Base-by-base conservation (phyloP, 2,888 invertebrate species). In the Fragum sueziense region DNA sequence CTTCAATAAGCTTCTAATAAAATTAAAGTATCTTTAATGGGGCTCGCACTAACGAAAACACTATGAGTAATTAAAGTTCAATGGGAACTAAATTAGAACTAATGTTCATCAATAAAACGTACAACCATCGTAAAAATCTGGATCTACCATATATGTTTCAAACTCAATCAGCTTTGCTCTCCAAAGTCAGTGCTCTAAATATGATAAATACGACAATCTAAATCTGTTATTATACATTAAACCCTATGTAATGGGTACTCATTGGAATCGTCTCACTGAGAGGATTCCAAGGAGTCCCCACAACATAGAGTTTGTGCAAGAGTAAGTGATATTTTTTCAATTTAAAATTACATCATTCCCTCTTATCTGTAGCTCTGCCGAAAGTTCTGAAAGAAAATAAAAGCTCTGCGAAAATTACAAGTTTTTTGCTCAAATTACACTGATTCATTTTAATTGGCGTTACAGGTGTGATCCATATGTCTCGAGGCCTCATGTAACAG, bases 131-230 rank as follows among this genome's bases (percentile, higher is more conserved):
- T 65, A 65, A 65, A 65, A 41, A 27, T 17, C 11, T 4, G 25
- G 41, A 41, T 65, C 25, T 65, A 65, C 65, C 25, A 27, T 65
- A 65, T 65, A 65, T 27, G 25, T 65, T 65, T 41, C 65, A 47
- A 47, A 47, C 47, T 20, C 47, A 47, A 47, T 4, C 47, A 3
- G 14, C 17, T 47, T 57, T 57, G 25, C 57, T 57, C 25, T 57
- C 41, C 41, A 9, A 9, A 41, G 17, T 9, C 41, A 41, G n/a
- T n/a, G n/a, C n/a, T n/a, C n/a, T n/a, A n/a, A n/a, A n/a, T n/a
- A n/a, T n/a, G n/a, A n/a, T n/a, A n/a, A n/a, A n/a, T n/a, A n/a
- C n/a, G n/a, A n/a, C n/a, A n/a, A n/a, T n/a, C n/a, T n/a, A n/a
- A n/a, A n/a, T n/a, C n/a, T n/a, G n/a, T n/a, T n/a, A n/a, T n/a